Evolutionary conservation across 2,113 vertebrate species (phyloP), one percentile per base, ranked within the genome.

Genomic region (Campylomormyrus numenius): DNA sequence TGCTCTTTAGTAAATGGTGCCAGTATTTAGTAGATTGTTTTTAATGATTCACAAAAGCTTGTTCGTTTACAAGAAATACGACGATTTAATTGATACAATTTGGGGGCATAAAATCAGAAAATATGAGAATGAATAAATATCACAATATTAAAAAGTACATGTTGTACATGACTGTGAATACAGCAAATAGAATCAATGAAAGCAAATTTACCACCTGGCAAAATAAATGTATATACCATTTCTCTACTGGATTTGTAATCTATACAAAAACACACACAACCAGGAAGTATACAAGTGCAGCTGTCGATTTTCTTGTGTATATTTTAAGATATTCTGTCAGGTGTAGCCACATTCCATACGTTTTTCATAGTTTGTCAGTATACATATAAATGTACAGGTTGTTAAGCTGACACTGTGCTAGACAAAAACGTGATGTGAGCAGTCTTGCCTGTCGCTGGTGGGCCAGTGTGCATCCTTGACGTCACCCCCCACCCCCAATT

Each of bases 211-310:
- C 35, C 74, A 80, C 35, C 35, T 77, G 74, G 74, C 74, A 42
- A 80, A 80, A 80, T 80, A 80, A 80, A 80, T 80, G 74, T 80
- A 80, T 80, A 80, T 80, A 80, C 35, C 35, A 35, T 80, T 39
- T 77, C 31, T 19, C 35, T 80, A 80, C n/a, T 70, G n/a, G n/a
- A 80, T 80, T 42, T 42, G 15, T 42, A 80, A 42, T 80, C 35
- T 35, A 17, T 80, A 80, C 35, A 80, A 80, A 70, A 80, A 42
- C 74, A 80, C 70, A 39, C 74, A 42, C 74, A 80, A 42, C 35
- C 74, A 80, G 10, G 70, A 39, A 80, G 74, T 80, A 19, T 42
- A 42, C 35, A 42, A 80, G 74, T 80, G 62, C 62, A 42, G 13
- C 3, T 77, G 35, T 39, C 2, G 6, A 39, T 19, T 19, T 39